Conservation (phyloP, 2,113 vertebrate genomes). For the Ameiurus melas region DNA sequence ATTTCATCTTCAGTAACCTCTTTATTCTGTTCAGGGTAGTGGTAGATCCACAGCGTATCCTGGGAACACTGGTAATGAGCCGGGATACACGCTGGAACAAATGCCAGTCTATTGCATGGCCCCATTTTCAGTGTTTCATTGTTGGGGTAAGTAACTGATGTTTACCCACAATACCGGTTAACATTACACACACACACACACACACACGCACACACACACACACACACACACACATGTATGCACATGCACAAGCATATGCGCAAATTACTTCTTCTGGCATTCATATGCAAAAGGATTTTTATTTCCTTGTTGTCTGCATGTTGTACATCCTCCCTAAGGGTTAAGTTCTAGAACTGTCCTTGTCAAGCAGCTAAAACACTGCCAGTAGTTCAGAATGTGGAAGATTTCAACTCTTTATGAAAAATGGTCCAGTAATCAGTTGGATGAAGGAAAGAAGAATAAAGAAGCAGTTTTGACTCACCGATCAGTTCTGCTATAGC, state of each 20-base stretch:
- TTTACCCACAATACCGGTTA: too few relatives aligned
- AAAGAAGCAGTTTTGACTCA: conserved; percentile 70
- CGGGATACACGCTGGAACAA: not conserved
- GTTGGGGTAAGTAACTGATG: too few relatives aligned
- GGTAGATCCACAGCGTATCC: not conserved
- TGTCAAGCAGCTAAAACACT: not conserved
- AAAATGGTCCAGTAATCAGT: not conserved
- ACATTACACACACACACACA: not conserved
- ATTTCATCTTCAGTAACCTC: not conserved
- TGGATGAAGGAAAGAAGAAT: not conserved
- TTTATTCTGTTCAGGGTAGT: not conserved
- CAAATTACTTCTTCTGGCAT: not conserved
- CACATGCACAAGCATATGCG: not conserved
- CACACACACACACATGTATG: too few relatives aligned
- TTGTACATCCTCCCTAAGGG: not conserved
- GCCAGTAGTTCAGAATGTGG: not conserved
- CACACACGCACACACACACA: too few relatives aligned
- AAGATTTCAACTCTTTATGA: not conserved
- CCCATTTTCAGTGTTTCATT: not conserved
- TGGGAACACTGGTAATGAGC: not conserved
- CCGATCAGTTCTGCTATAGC: conserved; percentile 95
- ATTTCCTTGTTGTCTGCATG: not conserved
- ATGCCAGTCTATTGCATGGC: not conserved
- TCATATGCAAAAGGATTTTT: not conserved
- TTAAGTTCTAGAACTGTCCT: not conserved